Evolutionary conservation across 2,797 vertebrate genomes (phyloP).

Genomic region (Smutsia temminckii): DNA sequence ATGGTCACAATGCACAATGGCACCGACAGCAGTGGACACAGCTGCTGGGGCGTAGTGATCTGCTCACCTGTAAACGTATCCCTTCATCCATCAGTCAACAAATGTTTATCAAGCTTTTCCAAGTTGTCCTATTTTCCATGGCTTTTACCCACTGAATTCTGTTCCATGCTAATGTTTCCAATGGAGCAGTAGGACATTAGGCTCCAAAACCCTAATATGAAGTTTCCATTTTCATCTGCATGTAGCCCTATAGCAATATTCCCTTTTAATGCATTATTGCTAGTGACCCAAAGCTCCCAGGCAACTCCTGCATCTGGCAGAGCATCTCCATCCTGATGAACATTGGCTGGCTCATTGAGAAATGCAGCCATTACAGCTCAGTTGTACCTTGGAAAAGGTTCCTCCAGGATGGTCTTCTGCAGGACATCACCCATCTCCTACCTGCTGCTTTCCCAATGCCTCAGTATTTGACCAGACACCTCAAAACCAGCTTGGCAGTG

Average conservation of each 20-base stretch:
- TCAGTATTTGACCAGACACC: too few species aligned
- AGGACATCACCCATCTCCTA: not conserved
- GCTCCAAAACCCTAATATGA: not conserved
- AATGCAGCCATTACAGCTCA: rapidly evolving
- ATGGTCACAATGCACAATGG: not conserved
- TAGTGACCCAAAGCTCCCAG: too few species aligned
- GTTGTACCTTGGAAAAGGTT: rapidly evolving
- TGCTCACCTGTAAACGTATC: rapidly evolving
- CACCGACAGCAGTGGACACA: rapidly evolving
- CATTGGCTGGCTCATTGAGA: not conserved
- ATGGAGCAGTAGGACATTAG: not conserved
- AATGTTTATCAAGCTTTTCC: not conserved
- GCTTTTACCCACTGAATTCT: not conserved
- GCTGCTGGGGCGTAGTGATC: not conserved
- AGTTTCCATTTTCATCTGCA: not conserved
- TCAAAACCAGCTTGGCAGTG: too few species aligned
- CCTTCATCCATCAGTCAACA: not conserved
- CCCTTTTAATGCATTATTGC: not conserved
- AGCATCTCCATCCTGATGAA: not conserved
- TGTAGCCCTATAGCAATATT: rapidly evolving
- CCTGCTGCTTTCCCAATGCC: not conserved
- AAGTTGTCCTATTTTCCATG: not conserved
- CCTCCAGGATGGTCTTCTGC: not conserved
- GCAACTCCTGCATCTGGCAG: not conserved
- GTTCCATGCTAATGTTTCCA: not conserved